A percentile compares a stretch with the other conserved stretches of the same genome.
phyloP scores from a whole-genome alignment of 2,797 vertebrate genomes.

The Crenichthys baileyi region DNA sequence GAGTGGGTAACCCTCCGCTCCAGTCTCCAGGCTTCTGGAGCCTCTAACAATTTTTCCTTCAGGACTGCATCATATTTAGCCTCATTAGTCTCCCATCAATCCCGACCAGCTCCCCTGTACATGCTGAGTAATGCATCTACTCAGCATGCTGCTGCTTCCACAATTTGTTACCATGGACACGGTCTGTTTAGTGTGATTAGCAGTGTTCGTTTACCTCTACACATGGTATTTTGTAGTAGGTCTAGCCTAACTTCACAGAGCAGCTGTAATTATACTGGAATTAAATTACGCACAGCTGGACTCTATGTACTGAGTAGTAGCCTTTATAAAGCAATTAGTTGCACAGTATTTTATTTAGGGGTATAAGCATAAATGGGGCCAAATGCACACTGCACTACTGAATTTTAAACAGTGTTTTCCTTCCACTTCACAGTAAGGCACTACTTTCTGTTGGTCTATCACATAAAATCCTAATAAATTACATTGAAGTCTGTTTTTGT shows the following conservation, averaged over 20 bases:
- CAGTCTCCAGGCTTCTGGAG: no score
- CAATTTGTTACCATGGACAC: not conserved
- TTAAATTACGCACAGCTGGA: not conserved
- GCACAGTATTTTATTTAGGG: not conserved
- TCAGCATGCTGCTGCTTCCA: not conserved
- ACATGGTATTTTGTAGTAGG: not conserved
- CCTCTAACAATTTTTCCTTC: no score
- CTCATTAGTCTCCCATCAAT: no score
- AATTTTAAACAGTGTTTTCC: not conserved
- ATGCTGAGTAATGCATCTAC: not conserved
- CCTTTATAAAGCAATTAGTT: not conserved
- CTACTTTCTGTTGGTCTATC: no score
- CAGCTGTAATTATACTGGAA: not conserved
- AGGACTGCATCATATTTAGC: no score
- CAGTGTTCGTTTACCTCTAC: not conserved
- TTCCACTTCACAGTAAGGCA: no score
- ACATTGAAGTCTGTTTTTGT: no score
- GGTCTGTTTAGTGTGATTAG: not conserved
- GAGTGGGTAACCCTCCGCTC: no score
- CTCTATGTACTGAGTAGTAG: not conserved
- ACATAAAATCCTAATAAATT: no score
- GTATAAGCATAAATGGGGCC: not conserved
- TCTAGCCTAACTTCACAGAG: not conserved
- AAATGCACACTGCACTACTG: not conserved
- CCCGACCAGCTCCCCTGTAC: no score